Evolutionary conservation across 1,140 invertebrate genomes (phyloP), one percentile per base, ranked within the genome.

Genomic region (Trichonephila clavata): DNA sequence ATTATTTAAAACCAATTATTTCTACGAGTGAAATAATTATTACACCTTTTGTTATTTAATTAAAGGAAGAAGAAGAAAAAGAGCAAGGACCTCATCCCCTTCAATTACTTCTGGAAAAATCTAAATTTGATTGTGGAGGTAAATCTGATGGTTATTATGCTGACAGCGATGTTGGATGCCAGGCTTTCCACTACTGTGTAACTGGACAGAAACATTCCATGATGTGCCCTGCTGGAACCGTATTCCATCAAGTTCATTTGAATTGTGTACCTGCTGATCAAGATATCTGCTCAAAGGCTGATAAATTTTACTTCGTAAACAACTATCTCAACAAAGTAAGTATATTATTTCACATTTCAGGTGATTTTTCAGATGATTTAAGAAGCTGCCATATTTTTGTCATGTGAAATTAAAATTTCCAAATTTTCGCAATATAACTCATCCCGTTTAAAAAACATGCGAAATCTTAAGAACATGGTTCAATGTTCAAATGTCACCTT

Each of bases 151-250:
- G 98, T 21, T 99, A 99, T 96, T 99, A 98, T 95, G 98, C 98
- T 39, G 98, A 99, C 95, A 97, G 98, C 94, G 97, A 97, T 83
- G 97, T 99, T 21, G 97, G 97, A 95, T 99, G 98, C 95, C 98
- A 98, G 95, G 98, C 98, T 1, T 99, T 99, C 97, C 98, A 99
- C 95, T 99, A 99, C 95, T 99, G 98, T 95, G 98, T 98, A 95
- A 98, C 98, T 94, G 98, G 97, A 94, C 97, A 97, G 18, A 98
- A 97, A 27, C 93, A 94, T 77, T 98, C 98, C 0, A 99, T 98
- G 98, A 97, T 98, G 94, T 99, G 98, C 95, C 98, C 98, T 0
- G 98, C 98, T 95, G 98, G 98, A 94, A 98, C 98, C 95, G 97
- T 98, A 81, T 99, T 99, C 97, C 98, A 99, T 95, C 95, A 98